Percentiles rank a stretch among this genome's conserved stretches.
phyloP scores from a whole-genome alignment of 2,797 vertebrate genomes.

The Sylvilagus floridanus region DNA sequence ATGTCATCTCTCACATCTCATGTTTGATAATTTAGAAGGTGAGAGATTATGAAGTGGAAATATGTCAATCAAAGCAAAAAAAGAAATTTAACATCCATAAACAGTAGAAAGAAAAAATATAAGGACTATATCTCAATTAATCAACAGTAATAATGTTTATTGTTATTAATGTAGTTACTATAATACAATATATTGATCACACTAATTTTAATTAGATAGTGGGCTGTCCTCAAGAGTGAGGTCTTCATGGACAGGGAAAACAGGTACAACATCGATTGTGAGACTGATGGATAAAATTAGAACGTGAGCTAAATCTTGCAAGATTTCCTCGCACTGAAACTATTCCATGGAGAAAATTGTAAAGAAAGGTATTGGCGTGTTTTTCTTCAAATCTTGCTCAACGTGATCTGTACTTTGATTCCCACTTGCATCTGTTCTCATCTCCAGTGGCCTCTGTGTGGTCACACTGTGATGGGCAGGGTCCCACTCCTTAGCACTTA shows the following conservation, averaged over 20 bases:
- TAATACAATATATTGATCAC: neutral
- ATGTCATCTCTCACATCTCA: neutral
- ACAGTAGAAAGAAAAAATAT: neutral
- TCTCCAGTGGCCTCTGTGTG: no score
- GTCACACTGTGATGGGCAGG: neutral
- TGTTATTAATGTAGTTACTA: neutral
- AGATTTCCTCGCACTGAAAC: neutral
- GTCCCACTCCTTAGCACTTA: neutral
- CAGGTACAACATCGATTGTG: neutral
- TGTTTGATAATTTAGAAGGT: neutral
- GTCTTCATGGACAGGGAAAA: neutral
- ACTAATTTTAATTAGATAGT: neutral
- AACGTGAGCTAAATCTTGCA: neutral
- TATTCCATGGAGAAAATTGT: neutral
- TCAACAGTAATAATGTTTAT: neutral
- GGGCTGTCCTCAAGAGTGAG: neutral
- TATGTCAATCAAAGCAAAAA: slow-evolving; percentile 20
- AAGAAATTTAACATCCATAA: neutral
- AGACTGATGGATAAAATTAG: neutral
- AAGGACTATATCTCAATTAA: neutral
- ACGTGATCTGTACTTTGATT: neutral
- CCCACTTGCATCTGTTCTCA: neutral
- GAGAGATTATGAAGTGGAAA: neutral
- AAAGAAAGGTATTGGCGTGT: neutral
- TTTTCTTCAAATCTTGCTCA: neutral